Percentiles rank a stretch among this genome's conserved stretches.
These are phyloP conservation scores for Onychomys leucogaster DNA, from an alignment of 2,797 vertebrate genomes.

Conservation along the genomic window DNA sequence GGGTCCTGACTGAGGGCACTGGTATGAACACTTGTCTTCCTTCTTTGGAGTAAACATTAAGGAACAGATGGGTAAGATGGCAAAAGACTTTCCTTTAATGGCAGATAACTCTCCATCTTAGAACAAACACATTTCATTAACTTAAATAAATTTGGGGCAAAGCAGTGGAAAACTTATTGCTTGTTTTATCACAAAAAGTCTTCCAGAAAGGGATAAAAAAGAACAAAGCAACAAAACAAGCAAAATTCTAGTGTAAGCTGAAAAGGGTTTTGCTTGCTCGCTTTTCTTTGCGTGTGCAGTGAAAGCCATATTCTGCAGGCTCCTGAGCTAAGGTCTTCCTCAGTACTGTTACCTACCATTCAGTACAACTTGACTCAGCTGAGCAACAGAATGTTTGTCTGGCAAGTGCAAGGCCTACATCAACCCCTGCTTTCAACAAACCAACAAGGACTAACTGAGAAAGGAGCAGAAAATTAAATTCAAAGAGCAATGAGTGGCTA, in stretches of 20 bases:
- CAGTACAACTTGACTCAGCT: background rate
- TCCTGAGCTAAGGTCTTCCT: background rate
- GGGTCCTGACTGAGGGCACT: background rate
- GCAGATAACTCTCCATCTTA: constrained; percentile 4
- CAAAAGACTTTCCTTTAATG: background rate
- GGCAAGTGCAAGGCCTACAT: background rate
- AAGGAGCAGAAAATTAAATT: constrained; percentile 22
- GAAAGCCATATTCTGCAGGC: background rate
- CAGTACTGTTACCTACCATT: background rate
- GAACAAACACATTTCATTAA: constrained; percentile 5
- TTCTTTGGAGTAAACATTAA: constrained; percentile 9
- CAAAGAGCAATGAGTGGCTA: background rate
- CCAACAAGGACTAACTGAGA: background rate
- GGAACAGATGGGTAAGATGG: background rate
- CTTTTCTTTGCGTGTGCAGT: background rate
- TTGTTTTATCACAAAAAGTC: constrained; percentile 32
- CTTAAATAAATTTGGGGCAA: constrained; percentile 30
- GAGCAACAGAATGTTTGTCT: background rate
- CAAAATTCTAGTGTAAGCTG: background rate
- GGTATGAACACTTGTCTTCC: background rate
- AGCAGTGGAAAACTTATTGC: background rate
- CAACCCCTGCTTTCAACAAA: background rate
- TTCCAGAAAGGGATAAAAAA: background rate
- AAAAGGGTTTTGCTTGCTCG: background rate
- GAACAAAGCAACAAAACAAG: background rate